phyloP scores from a whole-genome alignment of 2,888 invertebrate species.

The Eilema depressum region DNA sequence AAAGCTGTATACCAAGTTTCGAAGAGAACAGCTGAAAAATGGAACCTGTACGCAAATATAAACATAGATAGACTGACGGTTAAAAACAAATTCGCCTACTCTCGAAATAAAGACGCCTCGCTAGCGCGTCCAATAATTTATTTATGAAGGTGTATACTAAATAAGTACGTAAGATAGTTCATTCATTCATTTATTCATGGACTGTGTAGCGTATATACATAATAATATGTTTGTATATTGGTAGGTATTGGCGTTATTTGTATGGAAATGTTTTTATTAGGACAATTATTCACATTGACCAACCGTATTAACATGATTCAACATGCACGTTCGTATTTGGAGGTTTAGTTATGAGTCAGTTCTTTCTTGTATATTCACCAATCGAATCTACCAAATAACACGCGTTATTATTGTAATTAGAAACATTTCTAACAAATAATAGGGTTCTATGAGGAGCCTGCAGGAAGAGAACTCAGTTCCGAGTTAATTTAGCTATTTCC shows the following conservation, averaged over 20 bases:
- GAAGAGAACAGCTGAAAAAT: not conserved
- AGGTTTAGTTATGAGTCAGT: too few species aligned
- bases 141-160: slow-evolving; percentile 2
- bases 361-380: too few species aligned
- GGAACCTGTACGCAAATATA: not conserved
- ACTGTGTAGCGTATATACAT: not conserved
- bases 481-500: too few species aligned
- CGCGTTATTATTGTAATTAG: not conserved
- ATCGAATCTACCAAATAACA: too few species aligned
- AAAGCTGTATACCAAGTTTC: not conserved
- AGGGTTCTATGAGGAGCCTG: too few species aligned
- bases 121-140: not conserved
- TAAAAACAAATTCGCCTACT: slow-evolving; percentile 1
- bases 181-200: slow-evolving; percentile 1
- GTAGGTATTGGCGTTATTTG: slow-evolving; percentile 1
- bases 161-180: slow-evolving; percentile 1
- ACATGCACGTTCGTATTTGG: not conserved
- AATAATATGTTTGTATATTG: not conserved
- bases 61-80: not conserved
- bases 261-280: not conserved
- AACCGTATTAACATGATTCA: not conserved
- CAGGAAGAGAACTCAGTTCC: too few species aligned
- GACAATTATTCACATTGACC: not conserved
- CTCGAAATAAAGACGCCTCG: not conserved
- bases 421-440: too few species aligned